Evolutionary conservation across 2,113 vertebrate species (phyloP), one percentile per base, ranked within the genome.

Genomic region (Oenanthe melanoleuca): DNA sequence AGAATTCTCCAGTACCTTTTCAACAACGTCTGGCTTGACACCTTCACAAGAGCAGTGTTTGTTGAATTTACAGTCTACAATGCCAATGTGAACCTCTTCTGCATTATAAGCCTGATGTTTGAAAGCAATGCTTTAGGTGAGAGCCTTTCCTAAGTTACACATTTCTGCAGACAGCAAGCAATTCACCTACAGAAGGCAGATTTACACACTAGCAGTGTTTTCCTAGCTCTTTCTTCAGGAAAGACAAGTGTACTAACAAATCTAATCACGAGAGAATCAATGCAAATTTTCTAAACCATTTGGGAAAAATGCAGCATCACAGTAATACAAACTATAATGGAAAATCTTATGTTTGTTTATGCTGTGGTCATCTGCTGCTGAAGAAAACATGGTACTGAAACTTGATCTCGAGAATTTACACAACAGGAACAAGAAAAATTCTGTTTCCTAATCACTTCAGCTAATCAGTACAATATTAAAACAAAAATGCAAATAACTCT

Each of bases 41-140:
- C 95, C 69, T 98, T 98, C 96, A 99, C 99, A 19, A 98, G 99
- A 92, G 99, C 99, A 1, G 95, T 99, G 92, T 99, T 99, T 97
- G 98, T 98, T 75, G 99, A 99, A 97, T 99, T 99, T 95, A 99
- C 99, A 3, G 98, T 99, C 93, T 99, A 99, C 97, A 99, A 99
- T 7, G 99, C 99, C 88, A 99, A 99, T 0, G 98, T 99, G 95
- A 99, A 99, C 96, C 98, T 99, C 64, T 99, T 99, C 97, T 99
- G 99, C 96, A 98, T 99, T 23, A 94, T 98, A 90, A 98, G 96
- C 6, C 98, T 99, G 71, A 98, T 98, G 72, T 98, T 99, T 92
- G 99, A 99, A 97, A 99, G 98, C 89, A 98, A 98, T 25, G 98
- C 98, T 66, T 97, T 98, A 74, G 99, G 99, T 99, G 47, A 97